These are phyloP conservation scores for Gisinianus flammeolus DNA, from an alignment of 2,888 invertebrate genomes.

Conservation along the genomic window DNA sequence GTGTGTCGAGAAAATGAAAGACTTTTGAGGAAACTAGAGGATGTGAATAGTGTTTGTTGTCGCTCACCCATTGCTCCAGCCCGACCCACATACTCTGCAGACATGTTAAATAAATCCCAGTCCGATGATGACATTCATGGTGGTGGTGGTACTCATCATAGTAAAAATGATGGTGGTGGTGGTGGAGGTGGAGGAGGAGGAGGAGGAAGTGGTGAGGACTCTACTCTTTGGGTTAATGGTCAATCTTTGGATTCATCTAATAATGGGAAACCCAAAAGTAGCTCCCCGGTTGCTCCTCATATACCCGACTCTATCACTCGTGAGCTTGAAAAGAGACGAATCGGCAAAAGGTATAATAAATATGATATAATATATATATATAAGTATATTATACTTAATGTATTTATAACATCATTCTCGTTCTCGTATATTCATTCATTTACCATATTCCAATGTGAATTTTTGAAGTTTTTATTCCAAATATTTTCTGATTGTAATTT, in stretches of 20 bases:
- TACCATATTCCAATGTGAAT: too few relatives aligned
- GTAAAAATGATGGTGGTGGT: conserved; percentile 65
- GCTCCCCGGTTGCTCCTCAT: conserved; percentile 62
- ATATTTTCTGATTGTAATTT: conserved; percentile 5
- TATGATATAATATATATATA: background rate
- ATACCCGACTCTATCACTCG: conserved; percentile 72
- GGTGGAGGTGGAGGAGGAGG: conserved; percentile 48
- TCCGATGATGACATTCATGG: conserved; percentile 48
- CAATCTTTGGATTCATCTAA: background rate
- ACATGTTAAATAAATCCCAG: conserved; percentile 62
- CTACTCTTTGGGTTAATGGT: background rate
- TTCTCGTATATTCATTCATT: conserved; percentile 4
- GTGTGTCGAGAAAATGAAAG: conserved; percentile 89
- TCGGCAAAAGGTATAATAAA: conserved; percentile 64
- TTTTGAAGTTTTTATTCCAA: background rate
- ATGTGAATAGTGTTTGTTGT: conserved; percentile 83
- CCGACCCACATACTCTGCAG: conserved; percentile 74
- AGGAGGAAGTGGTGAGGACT: conserved; percentile 3
- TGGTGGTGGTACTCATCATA: background rate
- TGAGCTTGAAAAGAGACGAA: conserved; percentile 70
- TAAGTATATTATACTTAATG: too few relatives aligned
- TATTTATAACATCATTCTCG: too few relatives aligned
- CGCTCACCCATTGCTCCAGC: conserved; percentile 83
- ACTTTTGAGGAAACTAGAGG: conserved; percentile 83
- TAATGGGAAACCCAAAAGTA: conserved; percentile 45